Evolutionary conservation across 2,888 invertebrate genomes (phyloP).

Genomic region (Lasioglossum malachurum): DNA sequence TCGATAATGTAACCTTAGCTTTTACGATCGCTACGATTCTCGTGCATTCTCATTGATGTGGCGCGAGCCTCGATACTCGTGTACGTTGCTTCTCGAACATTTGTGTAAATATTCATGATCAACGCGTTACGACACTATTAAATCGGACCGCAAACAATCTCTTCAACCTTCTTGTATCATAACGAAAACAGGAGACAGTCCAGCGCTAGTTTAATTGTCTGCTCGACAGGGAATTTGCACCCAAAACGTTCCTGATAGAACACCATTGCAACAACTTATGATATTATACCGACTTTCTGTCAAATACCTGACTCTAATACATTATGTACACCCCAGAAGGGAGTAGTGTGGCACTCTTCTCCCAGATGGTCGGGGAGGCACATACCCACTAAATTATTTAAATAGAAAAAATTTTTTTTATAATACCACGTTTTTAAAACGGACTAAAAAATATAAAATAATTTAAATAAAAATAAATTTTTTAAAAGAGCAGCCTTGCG

Average conservation of each 20-base stretch:
- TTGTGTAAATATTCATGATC: constrained; percentile 44
- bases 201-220: constrained; percentile 12
- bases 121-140: constrained; percentile 10
- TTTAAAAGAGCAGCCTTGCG: too few relatives aligned
- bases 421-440: too few relatives aligned
- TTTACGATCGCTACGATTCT: constrained; percentile 64
- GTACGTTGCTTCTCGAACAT: constrained; percentile 35
- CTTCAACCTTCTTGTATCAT: background rate
- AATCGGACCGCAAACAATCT: constrained; percentile 14
- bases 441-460: too few relatives aligned
- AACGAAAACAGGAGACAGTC: background rate
- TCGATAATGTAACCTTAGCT: constrained; percentile 79
- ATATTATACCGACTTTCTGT: too few relatives aligned
- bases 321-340: too few relatives aligned
- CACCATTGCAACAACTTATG: background rate
- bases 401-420: too few relatives aligned
- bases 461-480: too few relatives aligned
- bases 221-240: constrained; percentile 9
- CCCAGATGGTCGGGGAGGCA: too few relatives aligned
- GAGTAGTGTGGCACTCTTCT: too few relatives aligned
- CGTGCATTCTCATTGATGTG: constrained; percentile 54
- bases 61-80: background rate
- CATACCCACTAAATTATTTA: too few relatives aligned
- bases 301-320: background rate
- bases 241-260: background rate